Evolutionary conservation across 2,797 vertebrate species (phyloP).

Genomic region (Arvicola amphibius): DNA sequence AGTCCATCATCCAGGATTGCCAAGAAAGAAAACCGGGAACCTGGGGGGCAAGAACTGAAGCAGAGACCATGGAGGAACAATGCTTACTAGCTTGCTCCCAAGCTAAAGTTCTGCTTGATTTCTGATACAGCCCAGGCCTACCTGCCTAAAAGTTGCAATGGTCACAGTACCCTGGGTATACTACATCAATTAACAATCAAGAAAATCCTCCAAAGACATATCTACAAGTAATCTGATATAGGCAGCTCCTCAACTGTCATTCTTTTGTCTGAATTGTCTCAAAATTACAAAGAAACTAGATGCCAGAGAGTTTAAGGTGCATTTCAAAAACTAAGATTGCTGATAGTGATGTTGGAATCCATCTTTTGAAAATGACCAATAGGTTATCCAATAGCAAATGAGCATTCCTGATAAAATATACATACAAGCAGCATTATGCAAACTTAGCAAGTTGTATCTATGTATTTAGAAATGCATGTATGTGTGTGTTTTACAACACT

Average conservation of each 20-base stretch:
- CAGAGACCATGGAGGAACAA: neutral
- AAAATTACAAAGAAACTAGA: neutral
- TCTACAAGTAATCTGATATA: too few species aligned
- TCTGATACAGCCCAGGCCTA: neutral
- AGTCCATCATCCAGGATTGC: neutral
- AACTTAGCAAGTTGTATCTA: neutral
- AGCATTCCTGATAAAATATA: neutral
- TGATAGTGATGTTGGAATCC: neutral
- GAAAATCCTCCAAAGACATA: neutral
- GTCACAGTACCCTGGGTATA: too few species aligned
- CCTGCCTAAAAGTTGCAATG: neutral
- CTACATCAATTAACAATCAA: neutral
- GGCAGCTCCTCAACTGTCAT: neutral
- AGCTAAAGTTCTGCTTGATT: neutral
- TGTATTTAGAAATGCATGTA: neutral
- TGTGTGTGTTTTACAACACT: neutral
- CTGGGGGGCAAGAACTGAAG: neutral
- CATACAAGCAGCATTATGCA: neutral
- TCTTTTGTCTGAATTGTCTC: neutral
- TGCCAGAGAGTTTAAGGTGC: neutral
- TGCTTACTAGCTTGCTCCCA: neutral
- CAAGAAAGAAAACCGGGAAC: neutral
- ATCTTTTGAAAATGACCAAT: neutral
- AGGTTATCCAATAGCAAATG: neutral
- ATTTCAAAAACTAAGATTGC: constrained; percentile 51